Conservation (phyloP, 2,113 vertebrate genomes). For the Nasalis larvatus region DNA sequence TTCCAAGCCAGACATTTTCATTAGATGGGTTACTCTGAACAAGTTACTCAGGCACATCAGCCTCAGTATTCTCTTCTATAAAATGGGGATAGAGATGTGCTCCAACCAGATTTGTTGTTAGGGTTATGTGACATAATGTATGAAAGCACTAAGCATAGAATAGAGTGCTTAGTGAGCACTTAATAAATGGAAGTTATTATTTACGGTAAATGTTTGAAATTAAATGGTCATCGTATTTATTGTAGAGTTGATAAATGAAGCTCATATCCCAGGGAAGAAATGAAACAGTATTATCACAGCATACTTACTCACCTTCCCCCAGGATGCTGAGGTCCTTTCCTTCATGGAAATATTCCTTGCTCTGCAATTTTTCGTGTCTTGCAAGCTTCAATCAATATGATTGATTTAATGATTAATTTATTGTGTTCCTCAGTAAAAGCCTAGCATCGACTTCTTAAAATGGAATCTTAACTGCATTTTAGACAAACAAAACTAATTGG, state of each 20-base stretch:
- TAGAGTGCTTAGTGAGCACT: neutral
- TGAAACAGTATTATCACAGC: neutral
- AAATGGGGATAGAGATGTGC: neutral
- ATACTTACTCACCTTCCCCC: neutral
- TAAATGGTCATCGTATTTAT: constrained; percentile 12
- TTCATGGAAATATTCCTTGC: constrained; percentile 55
- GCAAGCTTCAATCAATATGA: constrained; percentile 66
- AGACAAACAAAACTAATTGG: constrained; percentile 66
- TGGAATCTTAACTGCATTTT: constrained; percentile 60
- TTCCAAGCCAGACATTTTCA: neutral
- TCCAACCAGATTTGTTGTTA: neutral
- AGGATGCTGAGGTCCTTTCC: neutral
- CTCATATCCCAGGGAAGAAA: neutral
- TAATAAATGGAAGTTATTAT: neutral
- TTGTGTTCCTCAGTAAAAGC: constrained; percentile 76
- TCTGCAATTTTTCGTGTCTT: constrained; percentile 66
- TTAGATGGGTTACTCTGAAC: neutral
- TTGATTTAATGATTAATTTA: constrained; percentile 82
- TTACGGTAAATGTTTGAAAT: neutral
- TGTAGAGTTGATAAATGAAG: constrained; percentile 24
- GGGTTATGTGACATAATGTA: neutral
- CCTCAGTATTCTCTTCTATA: neutral
- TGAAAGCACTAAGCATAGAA: neutral
- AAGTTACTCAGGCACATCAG: neutral
- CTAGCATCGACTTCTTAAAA: constrained; percentile 68